phyloP scores from a whole-genome alignment of 1,140 invertebrate genomes.

The Drosophila rufa region DNA sequence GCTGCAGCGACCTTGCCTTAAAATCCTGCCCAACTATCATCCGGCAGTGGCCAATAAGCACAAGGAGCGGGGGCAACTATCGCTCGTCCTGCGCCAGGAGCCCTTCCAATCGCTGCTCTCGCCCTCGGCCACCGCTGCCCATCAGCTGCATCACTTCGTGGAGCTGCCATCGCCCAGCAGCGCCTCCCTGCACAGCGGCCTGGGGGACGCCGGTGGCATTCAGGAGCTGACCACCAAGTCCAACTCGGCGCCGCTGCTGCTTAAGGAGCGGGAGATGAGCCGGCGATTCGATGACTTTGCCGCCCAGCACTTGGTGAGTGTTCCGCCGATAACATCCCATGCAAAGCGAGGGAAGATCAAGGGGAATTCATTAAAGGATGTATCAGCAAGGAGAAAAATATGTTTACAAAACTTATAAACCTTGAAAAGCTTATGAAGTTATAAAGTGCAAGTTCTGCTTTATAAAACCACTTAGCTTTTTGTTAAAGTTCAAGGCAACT shows the following conservation, averaged over 20 bases:
- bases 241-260: constrained; percentile 81
- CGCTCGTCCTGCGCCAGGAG: constrained; percentile 74
- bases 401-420: neutral
- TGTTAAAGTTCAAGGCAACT: constrained; percentile 5
- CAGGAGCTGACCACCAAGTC: constrained; percentile 84
- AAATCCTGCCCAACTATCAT: constrained; percentile 58
- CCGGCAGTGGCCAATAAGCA: constrained; percentile 41
- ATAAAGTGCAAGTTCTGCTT: neutral
- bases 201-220: constrained; percentile 71
- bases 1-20: constrained; percentile 44
- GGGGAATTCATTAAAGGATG: neutral
- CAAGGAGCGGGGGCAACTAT: constrained; percentile 71
- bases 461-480: neutral
- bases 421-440: constrained; percentile 1
- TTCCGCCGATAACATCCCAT: neutral
- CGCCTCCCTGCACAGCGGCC: constrained; percentile 79
- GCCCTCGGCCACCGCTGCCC: constrained; percentile 48
- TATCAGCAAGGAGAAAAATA: neutral
- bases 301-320: constrained; percentile 80
- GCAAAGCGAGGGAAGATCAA: constrained; percentile 15
- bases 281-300: constrained; percentile 74
- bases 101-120: constrained; percentile 77
- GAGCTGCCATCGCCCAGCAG: constrained; percentile 83
- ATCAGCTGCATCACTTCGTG: constrained; percentile 71
- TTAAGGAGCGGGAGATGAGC: constrained; percentile 77